phyloP scores from a whole-genome alignment of 2,797 vertebrate genomes.

The Xiphophorus birchmanni region DNA sequence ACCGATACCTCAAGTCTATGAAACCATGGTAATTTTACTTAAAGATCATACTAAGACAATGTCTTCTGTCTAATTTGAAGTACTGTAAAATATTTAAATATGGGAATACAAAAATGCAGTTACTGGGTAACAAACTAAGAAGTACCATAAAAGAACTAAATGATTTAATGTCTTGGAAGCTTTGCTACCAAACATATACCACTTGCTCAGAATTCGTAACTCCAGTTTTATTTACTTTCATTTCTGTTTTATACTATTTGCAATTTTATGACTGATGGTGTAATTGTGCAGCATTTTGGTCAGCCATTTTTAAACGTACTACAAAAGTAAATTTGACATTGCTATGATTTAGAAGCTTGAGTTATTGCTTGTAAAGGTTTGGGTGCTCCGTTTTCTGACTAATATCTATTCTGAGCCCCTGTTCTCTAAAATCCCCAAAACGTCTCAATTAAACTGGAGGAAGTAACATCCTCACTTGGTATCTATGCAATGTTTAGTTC shows the following conservation, averaged over 20 bases:
- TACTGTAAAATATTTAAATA: neutral
- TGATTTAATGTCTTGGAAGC: neutral
- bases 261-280: neutral
- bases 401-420: neutral
- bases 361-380: neutral
- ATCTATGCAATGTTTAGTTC: slow-evolving; percentile 14
- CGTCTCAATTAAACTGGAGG: slow-evolving; percentile 10
- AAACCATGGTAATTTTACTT: neutral
- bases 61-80: neutral
- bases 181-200: neutral
- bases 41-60: neutral
- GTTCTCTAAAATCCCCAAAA: neutral
- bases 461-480: slow-evolving; percentile 6
- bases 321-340: neutral
- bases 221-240: neutral
- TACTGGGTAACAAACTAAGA: neutral
- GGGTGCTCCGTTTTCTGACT: neutral
- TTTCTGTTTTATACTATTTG: neutral
- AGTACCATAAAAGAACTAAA: neutral
- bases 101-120: neutral
- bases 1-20: neutral
- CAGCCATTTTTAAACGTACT: neutral
- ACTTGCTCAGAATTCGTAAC: neutral
- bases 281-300: neutral
- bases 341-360: neutral